Evolutionary conservation across 2,113 vertebrate species (phyloP), one percentile per base, ranked within the genome.

Genomic region (Tragelaphus buxtoni): DNA sequence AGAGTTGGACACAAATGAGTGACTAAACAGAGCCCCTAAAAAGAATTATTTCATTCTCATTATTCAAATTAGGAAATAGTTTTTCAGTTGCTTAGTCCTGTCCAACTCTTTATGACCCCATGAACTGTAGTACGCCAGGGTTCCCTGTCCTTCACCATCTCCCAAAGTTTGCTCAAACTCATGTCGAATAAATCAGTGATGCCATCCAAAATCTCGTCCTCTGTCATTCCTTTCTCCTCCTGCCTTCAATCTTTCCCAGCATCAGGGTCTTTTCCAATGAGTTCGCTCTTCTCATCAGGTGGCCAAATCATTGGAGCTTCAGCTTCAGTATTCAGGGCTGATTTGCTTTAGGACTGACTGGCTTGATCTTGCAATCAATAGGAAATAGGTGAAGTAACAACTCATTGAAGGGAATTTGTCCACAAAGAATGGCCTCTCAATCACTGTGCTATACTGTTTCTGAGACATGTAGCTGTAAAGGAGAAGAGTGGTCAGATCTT

Each of bases 101-200:
- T 69, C 9, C 9, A 10, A 5, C n/a, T 69, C n/a, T 69, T 69
- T 69, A 39, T 5, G 9, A 69, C n/a, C 18, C 65, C 65, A 35
- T 22, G n/a, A 9, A 35, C n/a, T 69, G n/a, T 1, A 69, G 17
- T 35, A 35, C 4, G 5, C 65, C n/a, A 35, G 65, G n/a, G n/a
- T 69, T 69, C 18, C n/a, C 2, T 22, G 65, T 35, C 18, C 65
- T 69, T 69, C 18, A 69, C 4, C 18, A 69, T 35, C 65, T 69
- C n/a, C n/a, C 65, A 35, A n/a, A 69, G 8, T 35, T 69, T 69
- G 9, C n/a, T 22, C 65, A 69, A 69, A 69, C 9, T 69, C 9
- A 11, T 22, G n/a, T 69, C 4, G 0, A 22, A 22, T 39, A 39
- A 22, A 39, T 39, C 0, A 2, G n/a, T 69, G 9, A 69, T 69